Evolutionary conservation across 2,888 invertebrate genomes (phyloP).

Genomic region (Phlogophora meticulosa): DNA sequence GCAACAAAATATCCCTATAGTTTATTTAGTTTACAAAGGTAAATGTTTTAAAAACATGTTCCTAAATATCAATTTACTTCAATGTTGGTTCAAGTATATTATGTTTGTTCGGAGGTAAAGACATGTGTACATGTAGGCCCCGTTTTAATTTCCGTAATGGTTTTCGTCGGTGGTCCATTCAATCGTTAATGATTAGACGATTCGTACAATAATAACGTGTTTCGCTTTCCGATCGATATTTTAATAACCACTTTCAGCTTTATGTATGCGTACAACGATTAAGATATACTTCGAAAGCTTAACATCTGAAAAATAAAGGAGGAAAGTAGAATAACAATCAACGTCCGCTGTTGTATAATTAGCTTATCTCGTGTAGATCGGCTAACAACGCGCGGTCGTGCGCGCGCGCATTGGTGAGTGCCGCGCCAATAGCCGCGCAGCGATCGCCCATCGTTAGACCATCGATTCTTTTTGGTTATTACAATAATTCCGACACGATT

Average conservation of each 20-base stretch:
- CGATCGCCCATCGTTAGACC: conserved; percentile 83
- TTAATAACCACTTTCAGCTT: conserved; percentile 78
- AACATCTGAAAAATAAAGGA: conserved; percentile 84
- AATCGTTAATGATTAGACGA: conserved; percentile 76
- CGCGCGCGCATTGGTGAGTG: conserved; percentile 87
- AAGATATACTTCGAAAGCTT: conserved; percentile 74
- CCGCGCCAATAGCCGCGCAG: conserved; percentile 84
- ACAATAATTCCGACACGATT: conserved; percentile 90
- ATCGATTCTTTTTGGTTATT: conserved; percentile 90
- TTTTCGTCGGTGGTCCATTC: conserved; percentile 78
- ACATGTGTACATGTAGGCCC: conserved; percentile 65
- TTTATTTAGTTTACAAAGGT: conserved; percentile 26
- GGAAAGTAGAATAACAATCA: conserved; percentile 82
- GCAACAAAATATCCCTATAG: conserved; percentile 17
- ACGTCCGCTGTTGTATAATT: conserved; percentile 84
- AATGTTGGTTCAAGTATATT: conserved; percentile 17
- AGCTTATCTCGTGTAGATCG: conserved; percentile 87
- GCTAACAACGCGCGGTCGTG: conserved; percentile 79
- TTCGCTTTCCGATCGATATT: conserved; percentile 77
- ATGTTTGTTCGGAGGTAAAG: conserved; percentile 38
- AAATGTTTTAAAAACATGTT: conserved; percentile 41
- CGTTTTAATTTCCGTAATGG: conserved; percentile 79
- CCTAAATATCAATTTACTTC: conserved; percentile 32
- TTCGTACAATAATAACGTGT: conserved; percentile 77
- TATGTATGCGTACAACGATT: conserved; percentile 67